These are phyloP conservation scores for Pelodiscus sinensis DNA, from an alignment of 2,113 vertebrate species.

Conservation along the genomic window DNA sequence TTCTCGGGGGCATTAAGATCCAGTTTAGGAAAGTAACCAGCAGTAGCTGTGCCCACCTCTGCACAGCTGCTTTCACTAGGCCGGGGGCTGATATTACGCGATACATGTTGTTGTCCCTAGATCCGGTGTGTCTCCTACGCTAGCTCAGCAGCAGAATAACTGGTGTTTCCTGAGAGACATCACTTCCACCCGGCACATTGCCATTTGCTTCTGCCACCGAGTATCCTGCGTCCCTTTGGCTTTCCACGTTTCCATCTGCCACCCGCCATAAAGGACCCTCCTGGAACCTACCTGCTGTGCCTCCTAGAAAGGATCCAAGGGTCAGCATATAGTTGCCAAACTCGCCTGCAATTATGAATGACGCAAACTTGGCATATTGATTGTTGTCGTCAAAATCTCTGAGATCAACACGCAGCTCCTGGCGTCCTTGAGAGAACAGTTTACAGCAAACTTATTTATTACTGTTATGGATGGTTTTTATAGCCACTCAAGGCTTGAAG, in stretches of 20 bases:
- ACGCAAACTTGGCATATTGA: not conserved
- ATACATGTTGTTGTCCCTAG: not conserved
- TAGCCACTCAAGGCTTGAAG: not conserved
- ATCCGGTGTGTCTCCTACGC: not conserved
- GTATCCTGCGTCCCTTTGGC: not conserved
- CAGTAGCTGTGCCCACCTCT: not conserved
- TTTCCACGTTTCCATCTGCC: not conserved
- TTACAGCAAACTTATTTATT: not conserved
- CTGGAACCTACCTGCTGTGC: not conserved
- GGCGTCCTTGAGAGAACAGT: not conserved
- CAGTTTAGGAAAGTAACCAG: too few relatives aligned
- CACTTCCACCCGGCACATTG: not conserved
- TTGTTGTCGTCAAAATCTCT: not conserved
- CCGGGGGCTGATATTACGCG: not conserved
- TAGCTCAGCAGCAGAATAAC: not conserved
- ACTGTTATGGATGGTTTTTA: not conserved
- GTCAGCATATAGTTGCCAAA: not conserved
- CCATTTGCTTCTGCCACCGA: not conserved
- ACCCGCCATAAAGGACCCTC: not conserved
- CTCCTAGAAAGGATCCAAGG: not conserved
- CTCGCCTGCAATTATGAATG: constrained; percentile 4
- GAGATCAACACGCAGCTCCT: not conserved
- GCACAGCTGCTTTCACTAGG: not conserved
- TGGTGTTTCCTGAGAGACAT: not conserved
- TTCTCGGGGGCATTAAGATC: too few relatives aligned